Evolutionary conservation across 2,888 invertebrate genomes (phyloP), one percentile per base, ranked within the genome.

Genomic region (Rotaria magnacalcarata): DNA sequence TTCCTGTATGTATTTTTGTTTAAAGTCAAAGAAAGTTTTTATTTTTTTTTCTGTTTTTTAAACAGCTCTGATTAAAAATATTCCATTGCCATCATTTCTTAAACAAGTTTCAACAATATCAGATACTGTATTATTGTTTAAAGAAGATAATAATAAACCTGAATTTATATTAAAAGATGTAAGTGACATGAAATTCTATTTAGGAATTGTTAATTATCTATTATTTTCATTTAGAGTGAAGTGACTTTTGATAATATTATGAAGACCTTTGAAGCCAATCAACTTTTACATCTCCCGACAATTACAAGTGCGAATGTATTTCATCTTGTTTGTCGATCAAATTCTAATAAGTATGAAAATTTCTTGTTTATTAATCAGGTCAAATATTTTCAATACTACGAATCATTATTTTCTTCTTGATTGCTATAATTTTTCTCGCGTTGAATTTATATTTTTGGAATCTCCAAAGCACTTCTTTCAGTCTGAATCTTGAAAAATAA

Each of bases 121-220:
- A 43, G 75, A 80, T 47, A 80, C 43, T 43, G 16, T 80, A 24
- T 11, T 80, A 41, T 47, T 80, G n/a, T 80, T 80, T 43, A 80
- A 80, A 80, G 75, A 80, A 41, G 75, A 80, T 47, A 80, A 3
- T 47, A 80, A 27, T 34, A 27, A 47, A 80, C 75, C 75, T 11
- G 75, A 47, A 47, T 27, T 47, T 7, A 19, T 47, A 21, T 10
- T 80, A 11, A 80, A 80, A 80, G 41, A 80, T 80, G 75, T 80
- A 80, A 19, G 75, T 2, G 19, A 5, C 7, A 21, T 14, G 24
- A 27, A 34, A 14, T 34, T 34, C 34, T 34, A 34, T 34, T 34
- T 34, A 34, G 1, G 34, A 34, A 34, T 34, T 34, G 34, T 34
- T 34, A 34, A 34, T 34, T 34, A 34, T 34, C 2, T 34, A 34